A percentile compares a stretch with the other conserved stretches of the same genome.
These are phyloP conservation scores for Vannuccia rotundouncinata DNA, from an alignment of 2,888 invertebrate genomes.

Conservation along the genomic window DNA sequence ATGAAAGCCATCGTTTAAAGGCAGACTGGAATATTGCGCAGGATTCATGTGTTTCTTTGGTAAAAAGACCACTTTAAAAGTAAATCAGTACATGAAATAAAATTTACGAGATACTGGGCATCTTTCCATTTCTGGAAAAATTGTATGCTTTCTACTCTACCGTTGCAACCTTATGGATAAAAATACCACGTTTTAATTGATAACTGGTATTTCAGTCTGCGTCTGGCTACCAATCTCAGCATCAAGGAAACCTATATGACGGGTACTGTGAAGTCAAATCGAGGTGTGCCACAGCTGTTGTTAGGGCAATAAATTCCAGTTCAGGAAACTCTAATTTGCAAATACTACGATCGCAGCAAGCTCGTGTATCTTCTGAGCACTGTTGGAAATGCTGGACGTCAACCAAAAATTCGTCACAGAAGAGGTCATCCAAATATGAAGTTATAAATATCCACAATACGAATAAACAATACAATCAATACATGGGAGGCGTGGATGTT, in stretches of 20 bases:
- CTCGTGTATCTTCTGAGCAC: neutral
- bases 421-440: neutral
- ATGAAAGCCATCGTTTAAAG: neutral
- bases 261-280: neutral
- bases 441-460: neutral
- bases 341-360: neutral
- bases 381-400: neutral
- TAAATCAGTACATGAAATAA: neutral
- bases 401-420: neutral
- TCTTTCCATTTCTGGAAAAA: neutral
- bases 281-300: neutral
- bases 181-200: neutral
- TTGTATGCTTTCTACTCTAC: neutral
- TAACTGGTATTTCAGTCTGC: neutral
- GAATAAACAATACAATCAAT: neutral
- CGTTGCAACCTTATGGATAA: neutral
- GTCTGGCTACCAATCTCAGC: neutral
- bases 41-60: neutral
- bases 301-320: neutral
- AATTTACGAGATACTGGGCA: neutral
- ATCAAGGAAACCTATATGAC: neutral
- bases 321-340: neutral
- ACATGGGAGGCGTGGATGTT: neutral
- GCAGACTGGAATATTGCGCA: neutral
- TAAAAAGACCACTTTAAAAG: neutral